Conservation (phyloP, 2,888 invertebrate species). For the Sesia apiformis region DNA sequence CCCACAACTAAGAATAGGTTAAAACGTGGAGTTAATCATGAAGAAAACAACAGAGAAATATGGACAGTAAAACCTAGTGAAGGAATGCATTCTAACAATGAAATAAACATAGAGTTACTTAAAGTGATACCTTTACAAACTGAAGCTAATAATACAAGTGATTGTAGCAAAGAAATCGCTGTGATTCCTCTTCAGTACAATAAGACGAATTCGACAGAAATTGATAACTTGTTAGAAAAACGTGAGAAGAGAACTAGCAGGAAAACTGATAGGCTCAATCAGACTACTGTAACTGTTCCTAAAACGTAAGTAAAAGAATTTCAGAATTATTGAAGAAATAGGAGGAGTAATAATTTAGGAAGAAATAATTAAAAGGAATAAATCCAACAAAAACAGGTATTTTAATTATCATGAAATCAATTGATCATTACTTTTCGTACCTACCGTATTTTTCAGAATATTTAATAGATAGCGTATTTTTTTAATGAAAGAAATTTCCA, state of each 20-base stretch:
- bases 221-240: conserved; percentile 47
- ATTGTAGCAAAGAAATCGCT: conserved; percentile 33
- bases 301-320: conserved; percentile 50
- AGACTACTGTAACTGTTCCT: conserved; percentile 64
- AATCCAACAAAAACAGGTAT: too few species aligned
- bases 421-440: too few species aligned
- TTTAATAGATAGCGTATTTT: too few species aligned
- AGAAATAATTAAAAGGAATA: too few species aligned
- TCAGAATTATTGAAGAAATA: too few species aligned
- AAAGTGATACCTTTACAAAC: conserved; percentile 50
- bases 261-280: conserved; percentile 65
- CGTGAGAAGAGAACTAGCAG: conserved; percentile 67
- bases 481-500: too few species aligned
- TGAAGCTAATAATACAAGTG: conserved; percentile 17
- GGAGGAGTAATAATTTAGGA: too few species aligned
- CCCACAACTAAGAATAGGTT: conserved; percentile 27
- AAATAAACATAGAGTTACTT: conserved; percentile 33
- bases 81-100: conserved; percentile 23
- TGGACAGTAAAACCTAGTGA: conserved; percentile 25
- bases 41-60: conserved; percentile 36
- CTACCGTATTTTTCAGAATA: too few species aligned
- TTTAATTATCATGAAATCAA: too few species aligned
- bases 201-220: conserved; percentile 58
- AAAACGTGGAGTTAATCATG: conserved; percentile 36
- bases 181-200: conserved; percentile 51